Percentiles rank a stretch among this genome's conserved stretches.
These are phyloP conservation scores for Leucoraja erinaceus DNA, from an alignment of 2,113 vertebrate genomes.

Conservation along the genomic window DNA sequence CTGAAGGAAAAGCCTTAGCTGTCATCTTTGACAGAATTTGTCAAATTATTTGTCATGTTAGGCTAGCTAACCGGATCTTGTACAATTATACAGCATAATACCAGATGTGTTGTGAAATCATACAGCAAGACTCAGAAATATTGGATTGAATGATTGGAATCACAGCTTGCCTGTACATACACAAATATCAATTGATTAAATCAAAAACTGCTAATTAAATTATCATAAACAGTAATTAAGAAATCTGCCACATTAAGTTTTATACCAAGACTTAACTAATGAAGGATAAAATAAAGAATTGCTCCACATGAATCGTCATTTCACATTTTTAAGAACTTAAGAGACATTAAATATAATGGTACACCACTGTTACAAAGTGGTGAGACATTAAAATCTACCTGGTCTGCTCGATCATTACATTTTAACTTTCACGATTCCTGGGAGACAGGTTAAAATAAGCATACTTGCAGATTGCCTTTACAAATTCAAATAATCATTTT, in stretches of 20 bases:
- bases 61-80: constrained; percentile 52
- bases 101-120: constrained; percentile 42
- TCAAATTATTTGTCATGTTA: constrained; percentile 68
- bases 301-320: neutral
- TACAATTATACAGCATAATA: constrained; percentile 45
- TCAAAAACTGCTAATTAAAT: constrained; percentile 19
- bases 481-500: neutral
- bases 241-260: neutral
- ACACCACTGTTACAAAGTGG: neutral
- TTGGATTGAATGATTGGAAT: neutral
- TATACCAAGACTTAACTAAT: neutral
- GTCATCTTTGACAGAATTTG: constrained; percentile 59
- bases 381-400: neutral
- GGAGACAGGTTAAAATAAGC: neutral
- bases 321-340: neutral
- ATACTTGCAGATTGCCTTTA: neutral
- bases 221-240: neutral
- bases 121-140: constrained; percentile 11
- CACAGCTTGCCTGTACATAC: neutral
- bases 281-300: too few relatives aligned
- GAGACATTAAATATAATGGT: neutral
- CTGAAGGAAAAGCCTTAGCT: constrained; percentile 63
- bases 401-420: neutral
- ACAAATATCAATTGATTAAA: neutral
- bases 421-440: neutral